These are phyloP conservation scores for Tethea ocularis DNA, from an alignment of 2,888 invertebrate species.

Conservation along the genomic window DNA sequence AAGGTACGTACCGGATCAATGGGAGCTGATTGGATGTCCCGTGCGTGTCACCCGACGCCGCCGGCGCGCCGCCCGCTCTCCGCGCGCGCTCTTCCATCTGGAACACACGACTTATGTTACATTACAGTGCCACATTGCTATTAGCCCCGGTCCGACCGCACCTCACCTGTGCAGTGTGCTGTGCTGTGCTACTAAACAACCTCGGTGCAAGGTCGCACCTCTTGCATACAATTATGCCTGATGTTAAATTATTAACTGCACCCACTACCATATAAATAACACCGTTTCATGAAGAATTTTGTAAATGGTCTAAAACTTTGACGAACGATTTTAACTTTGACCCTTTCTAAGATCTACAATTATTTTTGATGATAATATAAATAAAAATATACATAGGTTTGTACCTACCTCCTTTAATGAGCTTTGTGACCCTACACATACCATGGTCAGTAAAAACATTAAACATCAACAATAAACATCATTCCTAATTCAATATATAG, in stretches of 20 bases:
- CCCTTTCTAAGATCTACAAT: too few relatives aligned
- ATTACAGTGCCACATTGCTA: slow-evolving; percentile 18
- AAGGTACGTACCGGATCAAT: slow-evolving; percentile 61
- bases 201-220: slow-evolving; percentile 25
- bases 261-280: not conserved
- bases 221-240: slow-evolving; percentile 14
- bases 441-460: too few relatives aligned
- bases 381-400: too few relatives aligned
- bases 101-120: slow-evolving; percentile 66
- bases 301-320: too few relatives aligned
- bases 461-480: too few relatives aligned
- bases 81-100: slow-evolving; percentile 77
- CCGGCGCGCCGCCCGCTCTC: slow-evolving; percentile 67
- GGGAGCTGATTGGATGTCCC: slow-evolving; percentile 54
- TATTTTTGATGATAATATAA: too few relatives aligned
- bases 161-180: too few relatives aligned
- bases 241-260: not conserved
- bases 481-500: too few relatives aligned
- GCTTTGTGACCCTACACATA: too few relatives aligned
- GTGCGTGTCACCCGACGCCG: slow-evolving; percentile 71
- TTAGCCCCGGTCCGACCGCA: slow-evolving; percentile 25
- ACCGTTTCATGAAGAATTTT: not conserved
- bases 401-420: too few relatives aligned
- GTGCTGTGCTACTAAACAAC: slow-evolving; percentile 24
- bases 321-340: too few relatives aligned